phyloP scores from a whole-genome alignment of 2,113 vertebrate genomes.

The Enhydra lutris region DNA sequence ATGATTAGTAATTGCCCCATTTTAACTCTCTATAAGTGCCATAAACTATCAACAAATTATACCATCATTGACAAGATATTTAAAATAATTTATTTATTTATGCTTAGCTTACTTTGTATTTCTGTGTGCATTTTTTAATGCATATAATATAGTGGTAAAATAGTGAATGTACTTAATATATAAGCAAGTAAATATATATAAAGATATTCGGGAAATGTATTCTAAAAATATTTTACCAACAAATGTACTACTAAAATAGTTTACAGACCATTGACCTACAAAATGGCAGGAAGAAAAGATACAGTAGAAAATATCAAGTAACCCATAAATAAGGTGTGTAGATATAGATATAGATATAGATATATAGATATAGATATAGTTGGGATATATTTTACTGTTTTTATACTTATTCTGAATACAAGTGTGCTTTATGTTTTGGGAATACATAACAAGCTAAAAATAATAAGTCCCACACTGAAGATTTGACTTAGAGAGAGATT shows the following conservation, averaged over 20 bases:
- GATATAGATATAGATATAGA: no score
- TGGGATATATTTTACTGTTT: not conserved
- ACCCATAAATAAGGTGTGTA: not conserved
- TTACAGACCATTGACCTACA: not conserved
- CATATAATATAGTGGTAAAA: not conserved
- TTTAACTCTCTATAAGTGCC: not conserved
- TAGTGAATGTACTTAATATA: not conserved
- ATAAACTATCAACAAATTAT: not conserved
- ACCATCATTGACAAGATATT: not conserved
- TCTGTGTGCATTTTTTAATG: not conserved
- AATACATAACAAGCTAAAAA: not conserved
- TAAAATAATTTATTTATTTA: not conserved
- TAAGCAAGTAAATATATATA: not conserved
- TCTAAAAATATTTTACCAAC: constrained; percentile 28
- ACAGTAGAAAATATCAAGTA: not conserved
- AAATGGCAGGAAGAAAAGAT: not conserved
- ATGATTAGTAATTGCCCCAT: not conserved
- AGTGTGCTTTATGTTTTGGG: not conserved
- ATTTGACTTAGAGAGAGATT: not conserved
- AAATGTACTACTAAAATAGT: not conserved
- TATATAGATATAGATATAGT: not conserved
- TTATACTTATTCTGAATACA: not conserved
- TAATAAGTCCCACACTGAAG: not conserved
- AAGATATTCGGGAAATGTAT: not conserved
- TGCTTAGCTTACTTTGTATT: not conserved